Percentiles rank a stretch among this genome's conserved stretches.
Evolutionary conservation across 2,797 vertebrate genomes (phyloP).

Genomic region (Rhinoraja longicauda): DNA sequence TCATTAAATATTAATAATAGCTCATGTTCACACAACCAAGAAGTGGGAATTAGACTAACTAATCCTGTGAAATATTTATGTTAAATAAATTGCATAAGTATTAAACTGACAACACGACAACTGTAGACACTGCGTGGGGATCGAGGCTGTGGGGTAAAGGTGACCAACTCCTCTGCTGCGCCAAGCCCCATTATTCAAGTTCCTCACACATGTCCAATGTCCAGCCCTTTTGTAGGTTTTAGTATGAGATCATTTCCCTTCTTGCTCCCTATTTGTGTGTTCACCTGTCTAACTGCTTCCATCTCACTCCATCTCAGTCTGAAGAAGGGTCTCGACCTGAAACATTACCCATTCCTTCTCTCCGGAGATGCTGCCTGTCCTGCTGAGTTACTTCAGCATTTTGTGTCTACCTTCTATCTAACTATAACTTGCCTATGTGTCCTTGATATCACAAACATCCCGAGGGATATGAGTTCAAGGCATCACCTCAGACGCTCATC

Average conservation of each 20-base stretch:
- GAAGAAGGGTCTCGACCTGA: no score
- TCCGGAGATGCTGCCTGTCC: no score
- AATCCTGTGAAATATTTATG: conserved; percentile 16
- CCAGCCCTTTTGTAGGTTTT: neutral
- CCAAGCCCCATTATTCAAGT: neutral
- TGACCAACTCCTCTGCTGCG: neutral
- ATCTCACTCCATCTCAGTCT: no score
- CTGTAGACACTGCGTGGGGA: neutral
- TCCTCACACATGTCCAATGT: neutral
- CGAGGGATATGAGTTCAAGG: no score
- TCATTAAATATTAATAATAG: conserved; percentile 5
- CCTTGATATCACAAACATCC: no score
- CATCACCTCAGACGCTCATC: no score
- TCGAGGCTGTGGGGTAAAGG: no score
- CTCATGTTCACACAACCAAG: neutral
- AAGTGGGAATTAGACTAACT: neutral
- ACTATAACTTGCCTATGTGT: no score
- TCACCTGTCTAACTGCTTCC: neutral
- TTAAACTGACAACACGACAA: neutral
- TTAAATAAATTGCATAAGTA: conserved; percentile 6
- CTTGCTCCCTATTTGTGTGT: neutral
- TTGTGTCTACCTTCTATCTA: no score
- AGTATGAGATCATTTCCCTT: neutral
- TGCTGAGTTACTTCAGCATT: no score
- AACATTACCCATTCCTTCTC: no score